Base-by-base conservation (phyloP, 2,797 vertebrate genomes). In the Knipowitschia caucasica region DNA sequence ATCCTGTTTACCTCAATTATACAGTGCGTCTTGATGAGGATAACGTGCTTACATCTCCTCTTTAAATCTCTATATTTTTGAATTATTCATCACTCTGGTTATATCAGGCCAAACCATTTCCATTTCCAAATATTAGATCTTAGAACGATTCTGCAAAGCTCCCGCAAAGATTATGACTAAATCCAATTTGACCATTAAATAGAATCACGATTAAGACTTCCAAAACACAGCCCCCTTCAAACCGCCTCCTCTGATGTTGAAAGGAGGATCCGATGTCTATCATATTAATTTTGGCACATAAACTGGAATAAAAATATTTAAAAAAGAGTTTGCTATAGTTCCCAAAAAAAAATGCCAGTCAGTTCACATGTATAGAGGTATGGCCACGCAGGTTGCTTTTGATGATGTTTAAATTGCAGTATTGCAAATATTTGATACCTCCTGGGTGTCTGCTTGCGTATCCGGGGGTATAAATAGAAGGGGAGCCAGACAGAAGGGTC, bases 401-500 rank as follows among this genome's bases (percentile, higher is more conserved):
- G 81, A 81, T 65, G 66, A 83, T 62, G 68, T 79, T 84, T 86
- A 77, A 85, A 84, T 85, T 83, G 86, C 82, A 82, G 80, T 81
- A 81, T 83, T 83, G 81, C 82, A 84, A 83, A 86, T 87, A 87
- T 87, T 86, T 85, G 86, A 88, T 88, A 86, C 80, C 82, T 80
- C 80, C 74, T 53, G 62, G 80, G 89, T 89, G 84, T 87, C 86
- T 87, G 77, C 81, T 85, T 87, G 81, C 87, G 69, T 79, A 86
- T 89, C 88, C 83, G 85, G 85, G 76, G 69, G 36, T 89, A 90
- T 84, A 89, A 90, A 90, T 91, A 90, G 88, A 85, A 83, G 66
- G 64, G 34, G 76, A 81, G 80, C 73, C 73, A 83, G 84, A 86
- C 84, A 75, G 67, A 75, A 82, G 85, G 82, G 85, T 84, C 83